A percentile compares a stretch with the other conserved stretches of the same genome.
Evolutionary conservation across 37 sponge, comb jelly and placozoan species (phyloP).

Genomic region (Ianthella basta): DNA sequence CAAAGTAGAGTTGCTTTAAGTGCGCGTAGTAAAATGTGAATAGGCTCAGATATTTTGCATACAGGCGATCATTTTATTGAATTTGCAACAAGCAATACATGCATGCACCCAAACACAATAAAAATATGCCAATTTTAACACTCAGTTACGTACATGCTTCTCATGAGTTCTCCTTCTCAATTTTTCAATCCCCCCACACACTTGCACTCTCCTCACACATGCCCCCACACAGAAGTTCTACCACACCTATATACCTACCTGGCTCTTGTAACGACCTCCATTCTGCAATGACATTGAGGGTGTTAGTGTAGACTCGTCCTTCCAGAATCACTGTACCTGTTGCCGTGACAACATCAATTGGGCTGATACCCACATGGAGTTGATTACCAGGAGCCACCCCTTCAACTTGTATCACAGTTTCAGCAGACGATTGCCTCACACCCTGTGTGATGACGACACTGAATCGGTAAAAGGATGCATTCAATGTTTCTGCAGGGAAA

Average conservation of each 20-base stretch:
- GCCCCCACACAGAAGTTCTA: not conserved
- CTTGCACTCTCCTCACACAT: not conserved
- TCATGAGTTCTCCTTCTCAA: too few species aligned
- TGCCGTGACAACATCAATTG: not conserved
- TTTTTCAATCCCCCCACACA: not conserved
- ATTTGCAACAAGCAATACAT: too few species aligned
- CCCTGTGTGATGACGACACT: conserved; percentile 37
- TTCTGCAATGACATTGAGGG: conserved; percentile 1
- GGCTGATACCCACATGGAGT: conserved; percentile 44
- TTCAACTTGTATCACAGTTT: not conserved
- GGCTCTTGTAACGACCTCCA: conserved; percentile 45
- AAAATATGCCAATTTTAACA: too few species aligned
- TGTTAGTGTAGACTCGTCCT: conserved; percentile 56
- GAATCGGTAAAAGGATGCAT: conserved; percentile 41
- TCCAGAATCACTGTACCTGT: conserved; percentile 24
- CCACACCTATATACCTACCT: not conserved
- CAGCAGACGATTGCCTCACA: not conserved
- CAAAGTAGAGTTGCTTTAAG: too few species aligned
- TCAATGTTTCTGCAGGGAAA: not conserved
- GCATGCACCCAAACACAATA: too few species aligned
- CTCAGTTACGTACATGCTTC: too few species aligned
- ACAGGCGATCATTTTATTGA: too few species aligned
- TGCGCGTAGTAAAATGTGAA: too few species aligned
- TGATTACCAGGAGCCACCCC: not conserved
- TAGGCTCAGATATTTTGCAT: too few species aligned